These are phyloP conservation scores for Stichopus horrens DNA, from an alignment of 53 echinoderm and acorn worm species.

Conservation along the genomic window DNA sequence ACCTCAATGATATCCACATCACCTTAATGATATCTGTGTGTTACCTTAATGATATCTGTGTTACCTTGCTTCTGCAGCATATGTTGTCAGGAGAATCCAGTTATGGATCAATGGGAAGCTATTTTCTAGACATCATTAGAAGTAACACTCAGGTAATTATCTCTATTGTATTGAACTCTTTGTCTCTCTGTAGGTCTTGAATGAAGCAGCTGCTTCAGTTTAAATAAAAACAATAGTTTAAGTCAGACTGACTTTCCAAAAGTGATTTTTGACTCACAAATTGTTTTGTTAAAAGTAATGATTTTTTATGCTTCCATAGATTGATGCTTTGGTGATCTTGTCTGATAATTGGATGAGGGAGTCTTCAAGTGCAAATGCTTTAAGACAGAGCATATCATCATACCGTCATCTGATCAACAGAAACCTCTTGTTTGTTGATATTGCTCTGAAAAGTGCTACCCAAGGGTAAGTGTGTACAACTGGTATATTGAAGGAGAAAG, in stretches of 20 bases:
- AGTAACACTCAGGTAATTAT: background rate
- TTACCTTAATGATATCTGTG: background rate
- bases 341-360: conserved; percentile 56
- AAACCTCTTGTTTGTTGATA: conserved; percentile 81
- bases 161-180: too few species aligned
- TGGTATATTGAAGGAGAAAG: too few species aligned
- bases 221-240: too few species aligned
- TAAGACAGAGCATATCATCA: conserved; percentile 63
- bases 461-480: conserved; percentile 42
- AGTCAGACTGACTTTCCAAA: too few species aligned
- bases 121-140: conserved; percentile 8
- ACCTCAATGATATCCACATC: too few species aligned
- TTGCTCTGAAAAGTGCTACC: conserved; percentile 58
- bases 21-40: too few species aligned
- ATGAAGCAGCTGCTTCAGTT: too few species aligned
- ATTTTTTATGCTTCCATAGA: conserved; percentile 42
- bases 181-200: too few species aligned
- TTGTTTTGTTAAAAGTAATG: background rate
- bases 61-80: background rate
- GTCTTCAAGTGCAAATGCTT: conserved; percentile 43
- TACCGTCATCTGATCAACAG: conserved; percentile 88
- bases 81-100: background rate
- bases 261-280: too few species aligned
- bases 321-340: conserved; percentile 80
- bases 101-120: background rate